Base-by-base conservation (phyloP, 2,113 vertebrate genomes). In the Bufo bufo region DNA sequence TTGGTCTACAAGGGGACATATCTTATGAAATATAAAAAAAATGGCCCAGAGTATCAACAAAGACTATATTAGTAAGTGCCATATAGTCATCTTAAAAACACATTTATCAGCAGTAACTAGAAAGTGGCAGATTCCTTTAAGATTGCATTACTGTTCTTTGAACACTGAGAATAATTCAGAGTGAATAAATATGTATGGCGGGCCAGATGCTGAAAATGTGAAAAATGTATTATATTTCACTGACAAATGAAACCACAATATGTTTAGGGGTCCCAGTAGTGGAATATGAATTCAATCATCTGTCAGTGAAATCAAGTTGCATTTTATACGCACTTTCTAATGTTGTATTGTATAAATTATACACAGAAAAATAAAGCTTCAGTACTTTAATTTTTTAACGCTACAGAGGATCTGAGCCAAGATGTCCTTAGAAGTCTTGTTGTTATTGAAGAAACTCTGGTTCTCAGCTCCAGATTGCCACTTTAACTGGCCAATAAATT, bases 341-440 rank as follows among this genome's bases (percentile, higher is more conserved):
- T 47, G 79, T 61, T 43, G n/a, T 80, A 33, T 80, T 61, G 56
- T 58, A 59, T 45, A 43, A 50, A 50, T 83, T 66, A 52, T 49
- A 52, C 19, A n/a, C 47, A 23, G 19, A 65, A 52, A 58, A 82
- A 61, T 45, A 63, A 16, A 43, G 17, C 43, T 65, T 20, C 49
- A 20, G 59, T 65, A 47, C 80, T 65, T 58, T 43, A n/a, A 58
- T 79, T 59, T 59, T 80, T 82, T 33, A 83, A 33, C 13, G 20
- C 47, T 52, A 8, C 23, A 47, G 10, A 23, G 45, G 61, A 63
- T 83, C 63, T 66, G 45, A 66, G 81, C 81, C 81, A 83, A 83
- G 61, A 52, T 83, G 47, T 83, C 81, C 81, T 66, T 9, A 83
- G 81, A 83, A 23, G 59, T 45, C 81, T 83, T 65, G 47, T 47